Evolutionary conservation across 1,140 invertebrate species (phyloP).

Genomic region (Adelges cooleyi): DNA sequence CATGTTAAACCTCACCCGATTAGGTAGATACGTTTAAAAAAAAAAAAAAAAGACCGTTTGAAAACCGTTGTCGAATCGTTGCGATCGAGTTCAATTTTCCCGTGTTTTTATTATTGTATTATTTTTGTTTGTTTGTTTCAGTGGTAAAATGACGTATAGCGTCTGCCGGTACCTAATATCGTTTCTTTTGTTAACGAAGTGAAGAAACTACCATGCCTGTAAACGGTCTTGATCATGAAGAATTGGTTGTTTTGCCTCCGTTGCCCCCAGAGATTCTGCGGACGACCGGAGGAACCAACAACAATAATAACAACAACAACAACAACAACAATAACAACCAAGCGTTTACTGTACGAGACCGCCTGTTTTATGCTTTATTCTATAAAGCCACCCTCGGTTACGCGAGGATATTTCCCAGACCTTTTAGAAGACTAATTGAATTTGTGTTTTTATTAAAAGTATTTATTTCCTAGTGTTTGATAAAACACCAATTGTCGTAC

Average conservation of each 20-base stretch:
- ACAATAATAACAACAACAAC: slow-evolving; percentile 33
- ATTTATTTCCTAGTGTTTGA: background rate
- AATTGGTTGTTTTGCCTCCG: slow-evolving; percentile 10
- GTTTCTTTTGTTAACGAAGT: background rate
- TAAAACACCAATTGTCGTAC: too few species aligned
- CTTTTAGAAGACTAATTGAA: slow-evolving; percentile 77
- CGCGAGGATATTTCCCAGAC: slow-evolving; percentile 74
- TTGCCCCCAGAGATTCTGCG: background rate
- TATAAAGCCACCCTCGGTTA: slow-evolving; percentile 83
- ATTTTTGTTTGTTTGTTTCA: background rate
- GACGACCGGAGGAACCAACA: slow-evolving; percentile 9
- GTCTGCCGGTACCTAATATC: background rate
- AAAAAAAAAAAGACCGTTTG: background rate
- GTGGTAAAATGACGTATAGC: background rate
- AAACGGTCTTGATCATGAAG: slow-evolving; percentile 13
- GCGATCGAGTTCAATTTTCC: background rate
- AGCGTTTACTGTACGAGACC: slow-evolving; percentile 72
- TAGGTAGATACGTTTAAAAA: background rate
- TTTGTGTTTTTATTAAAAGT: slow-evolving; percentile 80
- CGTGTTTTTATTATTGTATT: background rate
- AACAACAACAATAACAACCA: slow-evolving; percentile 46
- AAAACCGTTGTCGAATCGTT: background rate
- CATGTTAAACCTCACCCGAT: too few species aligned
- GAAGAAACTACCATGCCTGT: background rate
- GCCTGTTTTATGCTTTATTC: slow-evolving; percentile 91